Conservation (phyloP, 2,797 vertebrate species). For the Xenops minutus region DNA sequence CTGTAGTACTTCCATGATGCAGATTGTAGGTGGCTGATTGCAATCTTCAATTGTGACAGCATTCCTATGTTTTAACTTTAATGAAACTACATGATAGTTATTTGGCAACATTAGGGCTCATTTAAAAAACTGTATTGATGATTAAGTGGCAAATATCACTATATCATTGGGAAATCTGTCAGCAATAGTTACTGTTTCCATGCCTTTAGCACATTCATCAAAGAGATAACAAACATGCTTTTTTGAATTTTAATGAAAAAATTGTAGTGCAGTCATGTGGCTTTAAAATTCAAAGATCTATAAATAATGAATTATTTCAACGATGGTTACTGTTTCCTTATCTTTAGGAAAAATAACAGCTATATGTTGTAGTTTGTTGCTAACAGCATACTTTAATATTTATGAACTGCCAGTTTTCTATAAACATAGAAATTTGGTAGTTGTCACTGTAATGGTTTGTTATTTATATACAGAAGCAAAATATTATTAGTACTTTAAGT, state of each 20-base stretch:
- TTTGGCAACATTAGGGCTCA: constrained; percentile 16
- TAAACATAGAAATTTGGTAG: constrained; percentile 5
- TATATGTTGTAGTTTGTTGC: constrained; percentile 51
- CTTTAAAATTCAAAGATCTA: constrained; percentile 63
- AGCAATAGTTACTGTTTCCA: background rate
- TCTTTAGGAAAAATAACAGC: constrained; percentile 31
- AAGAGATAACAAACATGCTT: constrained; percentile 41
- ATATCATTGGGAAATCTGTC: constrained; percentile 48
- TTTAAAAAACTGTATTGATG: constrained; percentile 38
- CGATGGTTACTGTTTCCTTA: constrained; percentile 19
- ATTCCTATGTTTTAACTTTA: constrained; percentile 12
- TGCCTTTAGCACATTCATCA: constrained; percentile 45
- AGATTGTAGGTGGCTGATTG: background rate
- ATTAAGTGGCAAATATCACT: constrained; percentile 18
- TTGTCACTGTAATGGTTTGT: constrained; percentile 26
- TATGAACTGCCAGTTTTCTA: constrained; percentile 39
- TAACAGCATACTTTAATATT: constrained; percentile 49
- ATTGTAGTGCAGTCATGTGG: background rate
- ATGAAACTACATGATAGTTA: constrained; percentile 6
- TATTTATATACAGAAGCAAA: constrained; percentile 30
- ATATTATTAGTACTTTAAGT: constrained; percentile 6
- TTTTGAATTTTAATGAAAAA: constrained; percentile 66
- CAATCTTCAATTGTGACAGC: background rate
- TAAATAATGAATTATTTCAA: constrained; percentile 57
- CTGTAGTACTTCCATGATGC: background rate